phyloP scores from a whole-genome alignment of 2,113 vertebrate genomes.

The Glaucidium brasilianum region DNA sequence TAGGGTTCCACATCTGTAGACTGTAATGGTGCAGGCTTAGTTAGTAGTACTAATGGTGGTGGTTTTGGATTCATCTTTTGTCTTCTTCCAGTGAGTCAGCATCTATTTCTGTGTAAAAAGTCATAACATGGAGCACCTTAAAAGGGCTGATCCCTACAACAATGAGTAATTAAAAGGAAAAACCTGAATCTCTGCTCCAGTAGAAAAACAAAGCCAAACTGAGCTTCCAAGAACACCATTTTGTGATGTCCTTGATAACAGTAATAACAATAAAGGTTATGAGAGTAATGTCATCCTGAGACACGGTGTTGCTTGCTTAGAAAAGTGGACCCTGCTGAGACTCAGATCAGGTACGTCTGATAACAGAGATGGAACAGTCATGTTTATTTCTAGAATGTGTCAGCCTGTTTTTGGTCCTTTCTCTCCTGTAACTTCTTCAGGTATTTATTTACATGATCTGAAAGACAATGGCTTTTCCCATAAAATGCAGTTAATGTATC shows the following conservation, averaged over 20 bases:
- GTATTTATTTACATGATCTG: background rate
- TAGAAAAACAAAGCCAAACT: background rate
- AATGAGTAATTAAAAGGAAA: background rate
- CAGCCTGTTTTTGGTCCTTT: background rate
- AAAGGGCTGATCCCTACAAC: background rate
- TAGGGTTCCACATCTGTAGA: background rate
- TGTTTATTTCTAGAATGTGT: constrained; percentile 32
- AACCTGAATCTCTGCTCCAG: background rate
- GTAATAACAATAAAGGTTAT: background rate
- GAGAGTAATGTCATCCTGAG: background rate
- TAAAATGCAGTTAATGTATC: background rate
- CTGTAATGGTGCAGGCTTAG: background rate
- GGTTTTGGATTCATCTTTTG: background rate
- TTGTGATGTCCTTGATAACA: constrained; percentile 6
- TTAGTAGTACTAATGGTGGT: background rate
- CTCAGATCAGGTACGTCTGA: background rate
- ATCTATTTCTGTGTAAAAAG: background rate
- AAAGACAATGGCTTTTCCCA: background rate
- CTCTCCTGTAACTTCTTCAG: background rate
- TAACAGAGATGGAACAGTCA: background rate
- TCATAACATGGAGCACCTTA: background rate
- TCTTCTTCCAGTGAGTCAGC: background rate
- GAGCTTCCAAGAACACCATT: background rate
- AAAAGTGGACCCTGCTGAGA: background rate
- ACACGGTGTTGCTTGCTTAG: background rate